Evolutionary conservation across 2,113 vertebrate genomes (phyloP).

Genomic region (Macquaria ambigua): DNA sequence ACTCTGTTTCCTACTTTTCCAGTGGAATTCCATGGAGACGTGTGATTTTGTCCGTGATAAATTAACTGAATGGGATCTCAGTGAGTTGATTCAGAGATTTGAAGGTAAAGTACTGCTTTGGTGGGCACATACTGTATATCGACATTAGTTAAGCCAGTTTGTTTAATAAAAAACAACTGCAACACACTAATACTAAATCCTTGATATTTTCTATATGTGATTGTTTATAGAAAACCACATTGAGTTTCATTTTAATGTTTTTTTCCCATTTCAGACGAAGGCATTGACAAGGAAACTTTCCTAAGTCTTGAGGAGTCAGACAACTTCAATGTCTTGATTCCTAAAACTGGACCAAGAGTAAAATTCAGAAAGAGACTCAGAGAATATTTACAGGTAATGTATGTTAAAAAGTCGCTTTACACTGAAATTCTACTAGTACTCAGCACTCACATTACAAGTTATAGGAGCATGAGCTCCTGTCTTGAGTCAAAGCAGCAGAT

Average conservation of each 20-base stretch:
- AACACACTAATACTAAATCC: too few species aligned
- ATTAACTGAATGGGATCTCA: conserved; percentile 46
- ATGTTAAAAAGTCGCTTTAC: background rate
- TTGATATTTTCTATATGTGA: too few species aligned
- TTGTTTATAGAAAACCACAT: too few species aligned
- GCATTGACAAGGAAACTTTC: conserved; percentile 14
- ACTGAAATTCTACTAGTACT: background rate
- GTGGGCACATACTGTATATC: background rate
- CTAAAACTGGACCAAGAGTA: conserved; percentile 23
- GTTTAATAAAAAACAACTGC: background rate
- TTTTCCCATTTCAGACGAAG: conserved; percentile 14
- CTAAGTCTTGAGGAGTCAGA: conserved; percentile 7
- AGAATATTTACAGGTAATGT: conserved; percentile 29
- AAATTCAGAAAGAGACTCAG: conserved; percentile 25
- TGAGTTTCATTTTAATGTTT: too few species aligned
- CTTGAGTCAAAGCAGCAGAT: background rate
- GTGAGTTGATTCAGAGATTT: conserved; percentile 28
- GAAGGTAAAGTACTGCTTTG: conserved; percentile 16
- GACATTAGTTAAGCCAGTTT: background rate
- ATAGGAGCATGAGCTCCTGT: background rate
- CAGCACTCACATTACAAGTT: background rate
- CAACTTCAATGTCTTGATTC: conserved; percentile 9
- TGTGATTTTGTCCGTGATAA: conserved; percentile 11
- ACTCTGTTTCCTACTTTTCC: background rate
- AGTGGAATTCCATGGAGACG: background rate